Evolutionary conservation across 2,113 vertebrate species (phyloP).

Genomic region (Zapus hudsonius): DNA sequence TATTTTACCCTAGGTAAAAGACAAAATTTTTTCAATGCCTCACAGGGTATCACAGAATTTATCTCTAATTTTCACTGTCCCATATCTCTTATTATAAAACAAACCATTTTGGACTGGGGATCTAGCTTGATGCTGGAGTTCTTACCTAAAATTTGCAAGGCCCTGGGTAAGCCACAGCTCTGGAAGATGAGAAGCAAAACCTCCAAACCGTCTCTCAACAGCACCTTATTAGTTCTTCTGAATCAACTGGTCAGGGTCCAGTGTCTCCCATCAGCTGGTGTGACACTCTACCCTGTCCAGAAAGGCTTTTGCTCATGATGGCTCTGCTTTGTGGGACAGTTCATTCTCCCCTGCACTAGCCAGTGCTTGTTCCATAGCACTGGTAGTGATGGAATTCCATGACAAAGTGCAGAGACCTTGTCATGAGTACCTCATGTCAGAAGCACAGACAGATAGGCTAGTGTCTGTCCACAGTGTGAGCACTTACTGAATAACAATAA

Average conservation of each 20-base stretch:
- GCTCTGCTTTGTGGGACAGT: neutral
- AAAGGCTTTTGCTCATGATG: neutral
- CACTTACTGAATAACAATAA: no score
- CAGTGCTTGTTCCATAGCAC: neutral
- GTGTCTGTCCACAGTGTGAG: no score
- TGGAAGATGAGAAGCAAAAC: neutral
- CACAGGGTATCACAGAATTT: neutral
- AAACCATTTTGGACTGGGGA: neutral
- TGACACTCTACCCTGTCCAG: neutral
- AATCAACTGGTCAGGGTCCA: neutral
- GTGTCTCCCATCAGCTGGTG: neutral
- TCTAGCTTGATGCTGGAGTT: neutral
- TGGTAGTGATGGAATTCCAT: neutral
- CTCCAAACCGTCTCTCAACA: neutral
- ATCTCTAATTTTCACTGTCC: neutral
- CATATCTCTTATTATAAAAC: neutral
- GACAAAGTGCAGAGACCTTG: neutral
- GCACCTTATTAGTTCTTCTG: neutral
- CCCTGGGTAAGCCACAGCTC: neutral
- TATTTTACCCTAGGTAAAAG: conserved; percentile 23
- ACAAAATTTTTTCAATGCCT: neutral
- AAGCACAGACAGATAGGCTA: no score
- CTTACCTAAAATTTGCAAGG: neutral
- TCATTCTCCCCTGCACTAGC: neutral
- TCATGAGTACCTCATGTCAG: no score